These are phyloP conservation scores for Torymus tubicola DNA, from an alignment of 2,888 invertebrate species.

Conservation along the genomic window DNA sequence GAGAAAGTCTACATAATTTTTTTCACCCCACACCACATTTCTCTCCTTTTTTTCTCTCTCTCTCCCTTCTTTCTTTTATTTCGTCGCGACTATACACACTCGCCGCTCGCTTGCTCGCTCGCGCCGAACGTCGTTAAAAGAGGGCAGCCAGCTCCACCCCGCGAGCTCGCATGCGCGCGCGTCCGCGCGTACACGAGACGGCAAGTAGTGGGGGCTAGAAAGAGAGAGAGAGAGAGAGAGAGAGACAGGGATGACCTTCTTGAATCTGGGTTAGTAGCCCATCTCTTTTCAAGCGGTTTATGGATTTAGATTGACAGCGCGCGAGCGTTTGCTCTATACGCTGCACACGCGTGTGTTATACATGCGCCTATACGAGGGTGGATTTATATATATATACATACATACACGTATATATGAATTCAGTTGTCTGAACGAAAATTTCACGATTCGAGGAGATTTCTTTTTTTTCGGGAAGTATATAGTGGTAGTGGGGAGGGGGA, in stretches of 20 bases:
- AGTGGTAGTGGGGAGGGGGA: not conserved
- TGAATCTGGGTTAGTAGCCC: slow-evolving; percentile 61
- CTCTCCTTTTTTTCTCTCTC: slow-evolving; percentile 16
- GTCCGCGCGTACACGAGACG: not conserved
- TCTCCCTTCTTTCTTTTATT: slow-evolving; percentile 22
- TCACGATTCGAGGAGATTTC: slow-evolving; percentile 3
- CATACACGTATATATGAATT: too few relatives aligned
- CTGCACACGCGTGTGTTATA: not conserved
- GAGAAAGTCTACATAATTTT: slow-evolving; percentile 26
- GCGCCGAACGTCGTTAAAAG: slow-evolving; percentile 51
- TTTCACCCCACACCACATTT: slow-evolving; percentile 8
- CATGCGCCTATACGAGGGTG: not conserved
- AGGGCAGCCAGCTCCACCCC: slow-evolving; percentile 33
- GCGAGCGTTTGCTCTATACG: not conserved
- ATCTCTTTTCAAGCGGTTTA: slow-evolving; percentile 57
- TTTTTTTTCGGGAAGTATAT: slow-evolving; percentile 11
- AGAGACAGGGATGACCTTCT: slow-evolving; percentile 58
- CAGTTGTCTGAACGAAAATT: slow-evolving; percentile 13
- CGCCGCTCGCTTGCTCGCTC: too few relatives aligned
- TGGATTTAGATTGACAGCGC: slow-evolving; percentile 57
- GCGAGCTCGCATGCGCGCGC: not conserved
- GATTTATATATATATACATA: too few relatives aligned
- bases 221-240: slow-evolving; percentile 15
- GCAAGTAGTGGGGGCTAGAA: not conserved
- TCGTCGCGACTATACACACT: slow-evolving; percentile 23